Base-by-base conservation (phyloP, 1,140 invertebrate species). In the Zaprionus kolodkinae region DNA sequence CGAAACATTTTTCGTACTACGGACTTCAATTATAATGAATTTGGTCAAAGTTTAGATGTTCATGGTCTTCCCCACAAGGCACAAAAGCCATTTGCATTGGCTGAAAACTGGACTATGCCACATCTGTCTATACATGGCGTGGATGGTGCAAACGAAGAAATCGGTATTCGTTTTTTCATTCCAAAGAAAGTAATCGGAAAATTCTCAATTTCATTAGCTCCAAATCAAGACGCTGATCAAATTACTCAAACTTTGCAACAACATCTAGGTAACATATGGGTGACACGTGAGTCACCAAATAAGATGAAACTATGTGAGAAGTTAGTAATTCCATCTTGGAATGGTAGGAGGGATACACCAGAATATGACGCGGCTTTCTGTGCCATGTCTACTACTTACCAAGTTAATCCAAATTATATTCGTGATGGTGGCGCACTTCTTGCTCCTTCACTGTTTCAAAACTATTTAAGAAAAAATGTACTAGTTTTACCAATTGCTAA, bases 111-210 rank as follows among this genome's bases (percentile, higher is more conserved):
- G 97, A 94, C 97, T 35, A 96, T 95, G 89, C 97, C 98, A 12
- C 96, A 95, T 71, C 93, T 99, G 1, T 98, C 97, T 3, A 93
- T 99, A 30, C 98, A 99, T 93, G 98, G 97, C 59, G 97, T 99
- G 89, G 93, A 94, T 92, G 93, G 93, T 1, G 98, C 98, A 6
- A 98, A 98, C 81, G 95, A 95, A 91, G 97, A 97, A 73, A 93
- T 96, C n/a, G 98, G 98, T 55, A 94, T 95, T 27, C 99, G 99
- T 91, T 99, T 98, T 66, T 97, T 99, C 0, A 99, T 99, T 81
- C 98, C 98, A 3, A 93, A 95, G 30, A 98, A 97, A 93, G 98
- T 99, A 0, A 96, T 95, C 78, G 98, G 98, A 15, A 99, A 99
- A 92, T 99, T 99, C 92, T 99, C 98, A 1, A 96, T 99, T 74